phyloP scores from a whole-genome alignment of 2,888 invertebrate genomes.

The Orchesellides sinensis region DNA sequence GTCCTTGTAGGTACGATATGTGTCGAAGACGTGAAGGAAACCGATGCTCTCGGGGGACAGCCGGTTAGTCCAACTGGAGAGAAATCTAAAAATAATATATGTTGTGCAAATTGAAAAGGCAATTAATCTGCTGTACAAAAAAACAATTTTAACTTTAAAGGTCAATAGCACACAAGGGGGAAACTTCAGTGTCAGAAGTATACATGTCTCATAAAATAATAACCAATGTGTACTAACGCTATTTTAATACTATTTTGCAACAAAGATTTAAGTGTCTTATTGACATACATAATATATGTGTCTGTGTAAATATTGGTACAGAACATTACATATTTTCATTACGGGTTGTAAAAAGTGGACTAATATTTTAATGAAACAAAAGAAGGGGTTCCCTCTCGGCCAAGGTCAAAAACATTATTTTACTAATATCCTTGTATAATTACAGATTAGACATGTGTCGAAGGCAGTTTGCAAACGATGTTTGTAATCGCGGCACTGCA shows the following conservation, averaged over 20 bases:
- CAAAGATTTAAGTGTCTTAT: not conserved
- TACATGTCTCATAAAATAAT: constrained; percentile 4
- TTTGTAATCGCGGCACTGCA: constrained; percentile 99
- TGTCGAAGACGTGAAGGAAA: constrained; percentile 97
- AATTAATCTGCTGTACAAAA: constrained; percentile 54
- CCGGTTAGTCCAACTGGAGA: constrained; percentile 84
- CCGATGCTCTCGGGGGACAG: constrained; percentile 98
- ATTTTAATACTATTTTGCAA: not conserved
- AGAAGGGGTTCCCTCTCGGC: too few relatives aligned
- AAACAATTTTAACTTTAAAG: not conserved
- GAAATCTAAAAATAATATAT: not conserved
- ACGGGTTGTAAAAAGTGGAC: not conserved
- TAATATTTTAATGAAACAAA: too few relatives aligned
- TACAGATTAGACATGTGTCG: constrained; percentile 99
- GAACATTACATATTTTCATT: not conserved
- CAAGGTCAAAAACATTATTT: not conserved
- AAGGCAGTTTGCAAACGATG: constrained; percentile 94
- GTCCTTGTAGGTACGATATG: constrained; percentile 94
- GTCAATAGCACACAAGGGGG: not conserved
- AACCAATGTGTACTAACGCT: constrained; percentile 34
- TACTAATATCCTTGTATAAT: constrained; percentile 29
- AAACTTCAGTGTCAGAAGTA: constrained; percentile 2
- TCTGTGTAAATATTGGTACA: not conserved
- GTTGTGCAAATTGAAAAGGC: constrained; percentile 1
- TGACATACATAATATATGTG: not conserved